Base-by-base conservation (phyloP, 2,888 invertebrate genomes). In the Silvanus unidentatus region DNA sequence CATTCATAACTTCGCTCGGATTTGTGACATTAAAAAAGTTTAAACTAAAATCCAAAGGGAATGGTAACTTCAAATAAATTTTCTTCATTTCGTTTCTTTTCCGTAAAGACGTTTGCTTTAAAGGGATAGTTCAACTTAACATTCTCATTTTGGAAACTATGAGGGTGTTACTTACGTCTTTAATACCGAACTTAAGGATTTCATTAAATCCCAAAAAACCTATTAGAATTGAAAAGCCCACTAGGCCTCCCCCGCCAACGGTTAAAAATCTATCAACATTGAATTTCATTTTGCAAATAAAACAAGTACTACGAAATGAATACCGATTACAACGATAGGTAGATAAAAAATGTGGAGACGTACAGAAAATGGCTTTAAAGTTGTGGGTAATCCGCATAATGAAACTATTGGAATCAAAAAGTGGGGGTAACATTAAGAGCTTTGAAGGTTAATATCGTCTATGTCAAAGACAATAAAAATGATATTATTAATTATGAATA, bases 1-100 rank as follows among this genome's bases (percentile, higher is more conserved):
- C 64, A 11, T 71, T 72, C 22, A 61, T 49, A 5, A 76, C 67
- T 28, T 69, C 73, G 0, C 65, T 60, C 1, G 73, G 68, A 60
- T 77, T 77, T 1, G 69, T 69, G 1, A 76, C 65, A 50, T 76
- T 74, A 59, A 76, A 77, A 42, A 75, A 65, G 54, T 72, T 73
- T 32, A 74, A 58, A 36, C 70, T 67, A 43, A 73, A 69, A 30
- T 69, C 62, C 15, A 75, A 49, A 1, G 74, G 72, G 41, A 74
- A 60, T 1, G 74, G 75, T 13, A 75, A 62, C 42, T 72, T 68
- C n/a, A 65, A 44, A 42, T 65, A 66, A 41, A 64, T 55, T n/a
- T 40, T 50, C 8, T 61, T 48, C 2, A 66, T 36, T 49, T 63
- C 54, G 45, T 62, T 65, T 11, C 57, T 34, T 49, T 57, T 55